Evolutionary conservation across 1,140 invertebrate genomes (phyloP), one percentile per base, ranked within the genome.

Genomic region (Brachionus koreanus): DNA sequence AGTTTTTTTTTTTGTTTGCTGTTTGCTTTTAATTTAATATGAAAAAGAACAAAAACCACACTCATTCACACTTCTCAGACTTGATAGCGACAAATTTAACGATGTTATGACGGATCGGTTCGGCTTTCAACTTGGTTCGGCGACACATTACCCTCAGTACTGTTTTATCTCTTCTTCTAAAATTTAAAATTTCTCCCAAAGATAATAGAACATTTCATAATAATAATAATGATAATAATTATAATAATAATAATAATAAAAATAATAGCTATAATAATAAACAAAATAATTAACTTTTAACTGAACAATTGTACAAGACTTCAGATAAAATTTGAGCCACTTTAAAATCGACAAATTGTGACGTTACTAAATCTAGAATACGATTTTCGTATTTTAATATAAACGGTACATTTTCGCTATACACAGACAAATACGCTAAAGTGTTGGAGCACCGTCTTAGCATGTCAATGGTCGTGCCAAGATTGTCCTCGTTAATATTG

Each of bases 391-490:
- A 52, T 52, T 82, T 82, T 29, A 46, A 23, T 37, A 82, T 82
- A 46, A 23, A 67, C 23, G 35, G 25, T 19, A 42, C 49, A 82
- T 82, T 82, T 25, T 82, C 61, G 13, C 7, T 43, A 67, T 82
- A 67, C n/a, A 65, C 16, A 65, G 57, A 43, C 42, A 82, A 52
- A 49, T 39, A 46, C n/a, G 25, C 25, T 7, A 82, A 4, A 5
- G 43, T 10, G 12, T 42, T 82, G 0, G 57, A 25, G 19, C 57
- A 65, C 12, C 79, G 57, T 25, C 57, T 65, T 19, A 82, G 13
- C 79, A 82, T 82, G 57, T 82, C 79, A 33, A 65, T 82, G 13
- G 61, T 82, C 6, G 79, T 82, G 19, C 76, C 76, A 2, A 79
- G 39, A 19, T 23, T 37, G 2, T 79, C 76, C 49, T 79, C 76